Evolutionary conservation across 2,797 vertebrate species (phyloP).

Genomic region (Alcedo quadribrachys): DNA sequence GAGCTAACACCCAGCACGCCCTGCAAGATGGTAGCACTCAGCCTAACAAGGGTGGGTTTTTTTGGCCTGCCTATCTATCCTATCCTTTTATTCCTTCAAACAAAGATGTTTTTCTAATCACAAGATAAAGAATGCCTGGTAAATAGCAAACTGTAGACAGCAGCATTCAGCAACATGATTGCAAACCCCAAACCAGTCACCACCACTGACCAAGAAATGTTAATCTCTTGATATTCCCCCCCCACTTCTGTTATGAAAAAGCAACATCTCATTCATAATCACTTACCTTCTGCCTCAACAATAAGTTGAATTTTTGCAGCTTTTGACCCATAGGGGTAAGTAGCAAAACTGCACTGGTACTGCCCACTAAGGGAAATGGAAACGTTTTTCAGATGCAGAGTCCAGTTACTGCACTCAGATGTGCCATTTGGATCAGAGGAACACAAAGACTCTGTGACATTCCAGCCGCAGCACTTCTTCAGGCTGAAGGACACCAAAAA

Average conservation of each 20-base stretch:
- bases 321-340: conserved; percentile 56
- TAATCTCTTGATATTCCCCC: background rate
- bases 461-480: background rate
- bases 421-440: accelerated
- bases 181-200: background rate
- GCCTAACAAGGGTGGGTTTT: background rate
- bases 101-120: background rate
- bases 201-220: background rate
- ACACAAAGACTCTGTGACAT: background rate
- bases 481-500: conserved; percentile 1
- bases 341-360: conserved; percentile 65
- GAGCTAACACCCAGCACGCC: accelerated
- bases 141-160: background rate
- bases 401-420: background rate
- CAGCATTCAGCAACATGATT: background rate
- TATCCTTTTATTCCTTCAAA: background rate
- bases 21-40: background rate
- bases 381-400: conserved; percentile 55
- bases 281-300: conserved; percentile 63
- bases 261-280: background rate
- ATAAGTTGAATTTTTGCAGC: conserved; percentile 40
- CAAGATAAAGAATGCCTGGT: background rate
- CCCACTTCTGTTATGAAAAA: background rate
- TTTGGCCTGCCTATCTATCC: background rate
- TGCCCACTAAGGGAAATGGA: background rate